phyloP scores from a whole-genome alignment of 2,797 vertebrate species.

The Coluber constrictor region DNA sequence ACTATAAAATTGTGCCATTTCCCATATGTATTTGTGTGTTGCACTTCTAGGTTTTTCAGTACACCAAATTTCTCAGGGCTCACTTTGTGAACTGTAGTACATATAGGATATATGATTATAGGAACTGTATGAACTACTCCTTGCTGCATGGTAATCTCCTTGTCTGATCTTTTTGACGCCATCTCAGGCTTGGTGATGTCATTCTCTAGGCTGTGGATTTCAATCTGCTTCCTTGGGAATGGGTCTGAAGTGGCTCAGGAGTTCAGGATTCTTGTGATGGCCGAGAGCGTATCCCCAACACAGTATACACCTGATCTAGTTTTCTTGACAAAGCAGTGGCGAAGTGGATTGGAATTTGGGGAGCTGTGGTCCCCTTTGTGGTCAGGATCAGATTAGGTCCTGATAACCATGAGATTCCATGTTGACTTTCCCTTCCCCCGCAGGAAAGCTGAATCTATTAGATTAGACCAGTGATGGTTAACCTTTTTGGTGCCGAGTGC shows the following conservation, averaged over 20 bases:
- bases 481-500: too few relatives aligned
- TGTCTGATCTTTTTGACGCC: neutral
- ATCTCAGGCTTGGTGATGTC: neutral
- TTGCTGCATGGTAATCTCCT: neutral
- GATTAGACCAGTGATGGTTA: neutral
- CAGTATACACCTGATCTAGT: neutral
- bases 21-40: neutral
- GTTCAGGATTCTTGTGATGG: neutral
- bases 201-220: neutral
- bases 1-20: neutral
- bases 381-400: neutral
- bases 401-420: neutral
- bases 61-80: neutral
- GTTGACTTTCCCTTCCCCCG: neutral
- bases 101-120: neutral
- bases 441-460: neutral
- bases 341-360: neutral
- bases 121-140: neutral
- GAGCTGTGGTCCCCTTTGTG: neutral
- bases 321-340: neutral
- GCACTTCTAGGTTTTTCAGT: neutral
- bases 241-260: neutral
- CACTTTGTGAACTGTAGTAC: neutral
- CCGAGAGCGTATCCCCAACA: neutral
- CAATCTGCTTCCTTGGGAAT: neutral